These are phyloP conservation scores for Idaea straminata DNA, from an alignment of 2,888 invertebrate species.

Conservation along the genomic window DNA sequence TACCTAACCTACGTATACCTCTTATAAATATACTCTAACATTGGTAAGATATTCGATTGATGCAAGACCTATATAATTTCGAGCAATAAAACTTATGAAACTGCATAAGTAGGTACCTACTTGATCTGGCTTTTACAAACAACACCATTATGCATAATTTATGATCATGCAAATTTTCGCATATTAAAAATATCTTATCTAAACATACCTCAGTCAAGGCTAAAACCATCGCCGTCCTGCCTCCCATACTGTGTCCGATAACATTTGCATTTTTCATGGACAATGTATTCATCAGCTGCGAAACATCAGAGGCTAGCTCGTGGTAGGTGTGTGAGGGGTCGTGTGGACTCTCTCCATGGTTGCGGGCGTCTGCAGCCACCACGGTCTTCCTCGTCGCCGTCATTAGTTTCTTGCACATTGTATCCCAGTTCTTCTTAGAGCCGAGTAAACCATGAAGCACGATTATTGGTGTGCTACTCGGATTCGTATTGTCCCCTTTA, in stretches of 20 bases:
- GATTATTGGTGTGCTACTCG: conserved; percentile 81
- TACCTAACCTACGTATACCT: background rate
- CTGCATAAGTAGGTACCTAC: background rate
- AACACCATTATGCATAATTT: background rate
- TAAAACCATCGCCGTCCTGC: conserved; percentile 89
- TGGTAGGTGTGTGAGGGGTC: conserved; percentile 85
- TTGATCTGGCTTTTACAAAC: background rate
- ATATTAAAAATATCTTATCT: background rate
- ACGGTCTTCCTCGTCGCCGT: conserved; percentile 86
- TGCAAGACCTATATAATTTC: conserved; percentile 1
- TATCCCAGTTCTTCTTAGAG: conserved; percentile 95
- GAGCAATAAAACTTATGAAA: conserved; percentile 70
- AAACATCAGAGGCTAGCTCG: conserved; percentile 83
- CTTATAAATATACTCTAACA: background rate
- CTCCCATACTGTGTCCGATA: conserved; percentile 97
- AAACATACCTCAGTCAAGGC: conserved; percentile 24
- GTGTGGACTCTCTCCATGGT: conserved; percentile 97
- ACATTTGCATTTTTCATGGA: conserved; percentile 47
- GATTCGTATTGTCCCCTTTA: conserved; percentile 33
- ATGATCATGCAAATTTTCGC: background rate
- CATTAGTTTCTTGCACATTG: conserved; percentile 86
- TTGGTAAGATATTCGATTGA: background rate
- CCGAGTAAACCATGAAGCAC: conserved; percentile 96
- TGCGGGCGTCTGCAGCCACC: conserved; percentile 92
- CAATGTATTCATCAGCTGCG: conserved; percentile 82